Evolutionary conservation across 2,113 vertebrate genomes (phyloP).

Genomic region (Vireo altiloquus): DNA sequence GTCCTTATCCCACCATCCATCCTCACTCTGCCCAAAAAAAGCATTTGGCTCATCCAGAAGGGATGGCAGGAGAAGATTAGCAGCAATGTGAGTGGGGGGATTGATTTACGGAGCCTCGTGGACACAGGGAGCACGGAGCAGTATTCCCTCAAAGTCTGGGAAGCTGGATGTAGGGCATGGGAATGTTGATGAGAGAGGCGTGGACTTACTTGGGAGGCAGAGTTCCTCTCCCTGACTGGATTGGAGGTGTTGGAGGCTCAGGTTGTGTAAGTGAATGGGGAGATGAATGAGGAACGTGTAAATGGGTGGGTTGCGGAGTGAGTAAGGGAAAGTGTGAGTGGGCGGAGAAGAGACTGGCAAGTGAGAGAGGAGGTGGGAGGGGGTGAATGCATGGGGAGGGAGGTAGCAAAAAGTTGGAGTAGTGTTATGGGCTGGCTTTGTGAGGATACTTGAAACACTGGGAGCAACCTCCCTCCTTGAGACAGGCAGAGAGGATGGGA

Average conservation of each 20-base stretch:
- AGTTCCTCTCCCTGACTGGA: not conserved
- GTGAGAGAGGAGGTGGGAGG: slow-evolving; percentile 30
- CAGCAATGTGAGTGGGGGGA: not conserved
- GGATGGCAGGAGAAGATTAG: not conserved
- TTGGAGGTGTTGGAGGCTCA: not conserved
- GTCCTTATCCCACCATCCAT: not conserved
- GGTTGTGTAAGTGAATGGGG: not conserved
- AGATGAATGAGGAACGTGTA: not conserved
- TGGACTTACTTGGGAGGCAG: not conserved
- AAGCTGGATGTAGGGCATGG: not conserved
- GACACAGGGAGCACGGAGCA: fast-evolving
- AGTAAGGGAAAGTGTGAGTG: slow-evolving; percentile 46
- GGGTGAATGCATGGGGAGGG: slow-evolving; percentile 29
- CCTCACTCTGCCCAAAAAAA: fast-evolving
- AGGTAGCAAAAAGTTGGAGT: not conserved
- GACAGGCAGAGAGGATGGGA: not conserved
- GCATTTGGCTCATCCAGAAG: fast-evolving
- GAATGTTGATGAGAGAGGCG: not conserved
- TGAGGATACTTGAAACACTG: not conserved
- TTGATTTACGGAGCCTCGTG: not conserved
- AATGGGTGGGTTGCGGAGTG: slow-evolving; percentile 29
- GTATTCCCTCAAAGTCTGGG: fast-evolving
- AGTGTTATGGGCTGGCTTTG: not conserved
- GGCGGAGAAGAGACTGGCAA: slow-evolving; percentile 42
- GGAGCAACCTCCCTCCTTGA: not conserved